Conservation (phyloP, 2,113 vertebrate species). For the Datnioides undecimradiatus region DNA sequence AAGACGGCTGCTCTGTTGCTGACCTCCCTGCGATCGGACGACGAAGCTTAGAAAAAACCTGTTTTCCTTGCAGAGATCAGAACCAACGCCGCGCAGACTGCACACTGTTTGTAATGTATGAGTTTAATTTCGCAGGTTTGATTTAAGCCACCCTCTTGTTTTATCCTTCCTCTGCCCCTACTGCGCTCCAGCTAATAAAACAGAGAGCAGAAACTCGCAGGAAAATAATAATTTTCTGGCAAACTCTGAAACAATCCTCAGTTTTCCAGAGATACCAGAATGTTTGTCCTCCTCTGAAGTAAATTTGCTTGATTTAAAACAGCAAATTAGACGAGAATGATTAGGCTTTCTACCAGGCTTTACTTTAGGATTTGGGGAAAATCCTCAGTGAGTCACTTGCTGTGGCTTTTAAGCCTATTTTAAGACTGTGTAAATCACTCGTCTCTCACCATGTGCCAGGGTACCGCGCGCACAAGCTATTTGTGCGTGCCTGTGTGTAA, state of each 20-base stretch:
- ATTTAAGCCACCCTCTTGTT: not conserved
- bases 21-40: not conserved
- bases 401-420: conserved; percentile 53
- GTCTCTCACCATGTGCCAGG: conserved; percentile 17
- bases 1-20: not conserved
- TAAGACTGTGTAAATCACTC: conserved; percentile 53
- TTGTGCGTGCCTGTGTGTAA: not conserved
- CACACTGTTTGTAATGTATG: not conserved
- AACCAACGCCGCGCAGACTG: not conserved
- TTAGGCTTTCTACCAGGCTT: conserved; percentile 30
- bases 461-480: not conserved
- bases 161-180: not conserved
- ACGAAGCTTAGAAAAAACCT: not conserved
- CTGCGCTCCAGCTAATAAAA: not conserved
- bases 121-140: conserved; percentile 22
- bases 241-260: conserved; percentile 9
- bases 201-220: not conserved
- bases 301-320: conserved; percentile 36
- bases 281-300: not conserved
- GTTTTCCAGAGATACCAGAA: not conserved
- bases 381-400: conserved; percentile 61
- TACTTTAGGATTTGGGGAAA: conserved; percentile 55
- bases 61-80: not conserved
- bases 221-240: not conserved
- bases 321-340: conserved; percentile 43